phyloP scores from a whole-genome alignment of 2,113 vertebrate species.

The Crocuta crocuta region DNA sequence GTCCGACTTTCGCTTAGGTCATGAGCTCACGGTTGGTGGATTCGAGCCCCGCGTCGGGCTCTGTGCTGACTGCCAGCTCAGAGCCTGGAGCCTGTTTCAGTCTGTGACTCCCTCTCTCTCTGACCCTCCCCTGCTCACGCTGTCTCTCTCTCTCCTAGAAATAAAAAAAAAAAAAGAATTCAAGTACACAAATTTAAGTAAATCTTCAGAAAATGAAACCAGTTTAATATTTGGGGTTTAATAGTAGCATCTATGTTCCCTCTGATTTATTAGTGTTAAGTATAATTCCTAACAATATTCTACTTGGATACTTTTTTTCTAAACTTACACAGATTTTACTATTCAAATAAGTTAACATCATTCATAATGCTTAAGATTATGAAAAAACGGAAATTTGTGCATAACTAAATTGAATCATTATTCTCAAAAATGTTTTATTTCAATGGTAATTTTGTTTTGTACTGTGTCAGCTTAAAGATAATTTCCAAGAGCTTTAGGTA shows the following conservation, averaged over 20 bases:
- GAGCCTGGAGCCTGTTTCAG: too few species aligned
- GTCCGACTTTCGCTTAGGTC: too few species aligned
- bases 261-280: neutral
- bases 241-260: neutral
- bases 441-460: neutral
- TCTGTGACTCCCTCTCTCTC: too few species aligned
- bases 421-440: neutral
- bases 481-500: slow-evolving; percentile 12
- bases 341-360: neutral
- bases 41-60: too few species aligned
- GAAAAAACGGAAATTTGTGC: neutral
- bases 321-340: neutral
- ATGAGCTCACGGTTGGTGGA: too few species aligned
- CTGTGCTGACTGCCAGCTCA: too few species aligned
- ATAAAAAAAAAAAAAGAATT: neutral
- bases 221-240: slow-evolving; percentile 6
- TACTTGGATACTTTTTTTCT: neutral
- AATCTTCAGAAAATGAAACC: neutral
- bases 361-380: slow-evolving; percentile 4
- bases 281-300: slow-evolving; percentile 43
- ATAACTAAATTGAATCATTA: neutral
- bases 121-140: too few species aligned
- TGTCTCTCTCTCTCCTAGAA: too few species aligned
- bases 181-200: neutral
- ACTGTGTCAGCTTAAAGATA: neutral